These are phyloP conservation scores for Pampus argenteus DNA, from an alignment of 2,797 vertebrate species.

Conservation along the genomic window DNA sequence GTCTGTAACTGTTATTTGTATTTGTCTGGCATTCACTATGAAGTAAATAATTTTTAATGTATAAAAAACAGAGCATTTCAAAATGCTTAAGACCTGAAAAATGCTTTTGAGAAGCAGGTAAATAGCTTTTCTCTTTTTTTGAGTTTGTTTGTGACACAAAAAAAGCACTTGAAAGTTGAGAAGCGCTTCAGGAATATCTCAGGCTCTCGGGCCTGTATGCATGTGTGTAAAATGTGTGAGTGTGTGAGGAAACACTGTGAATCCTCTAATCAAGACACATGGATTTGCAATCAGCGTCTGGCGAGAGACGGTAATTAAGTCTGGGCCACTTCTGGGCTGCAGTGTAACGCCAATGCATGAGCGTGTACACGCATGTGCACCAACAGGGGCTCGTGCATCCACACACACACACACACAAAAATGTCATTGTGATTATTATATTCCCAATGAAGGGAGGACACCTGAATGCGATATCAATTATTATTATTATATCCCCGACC, in stretches of 20 bases:
- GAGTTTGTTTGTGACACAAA: conserved; percentile 34
- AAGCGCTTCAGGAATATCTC: conserved; percentile 39
- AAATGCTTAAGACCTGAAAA: not conserved
- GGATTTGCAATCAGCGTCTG: conserved; percentile 82
- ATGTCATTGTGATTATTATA: conserved; percentile 60
- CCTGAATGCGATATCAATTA: conserved; percentile 72
- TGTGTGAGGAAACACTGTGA: conserved; percentile 56
- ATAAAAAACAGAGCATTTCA: conserved; percentile 5
- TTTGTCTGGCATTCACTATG: not conserved
- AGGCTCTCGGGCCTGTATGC: not conserved
- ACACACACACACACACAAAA: not conserved
- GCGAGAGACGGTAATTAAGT: conserved; percentile 81
- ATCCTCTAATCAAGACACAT: conserved; percentile 82
- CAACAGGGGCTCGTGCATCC: not conserved
- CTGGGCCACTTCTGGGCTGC: conserved; percentile 66
- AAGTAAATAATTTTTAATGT: not conserved
- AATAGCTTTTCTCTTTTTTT: conserved; percentile 16
- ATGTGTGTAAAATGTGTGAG: not conserved
- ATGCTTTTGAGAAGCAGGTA: not conserved
- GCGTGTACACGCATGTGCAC: not conserved
- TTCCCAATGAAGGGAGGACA: conserved; percentile 43
- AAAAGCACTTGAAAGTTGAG: conserved; percentile 48
- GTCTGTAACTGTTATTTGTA: not conserved
- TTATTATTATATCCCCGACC: conserved; percentile 53
- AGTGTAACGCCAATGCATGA: conserved; percentile 15